A percentile compares a stretch with the other conserved stretches of the same genome.
Evolutionary conservation across 2,797 vertebrate genomes (phyloP).

Genomic region (Artibeus lituratus): DNA sequence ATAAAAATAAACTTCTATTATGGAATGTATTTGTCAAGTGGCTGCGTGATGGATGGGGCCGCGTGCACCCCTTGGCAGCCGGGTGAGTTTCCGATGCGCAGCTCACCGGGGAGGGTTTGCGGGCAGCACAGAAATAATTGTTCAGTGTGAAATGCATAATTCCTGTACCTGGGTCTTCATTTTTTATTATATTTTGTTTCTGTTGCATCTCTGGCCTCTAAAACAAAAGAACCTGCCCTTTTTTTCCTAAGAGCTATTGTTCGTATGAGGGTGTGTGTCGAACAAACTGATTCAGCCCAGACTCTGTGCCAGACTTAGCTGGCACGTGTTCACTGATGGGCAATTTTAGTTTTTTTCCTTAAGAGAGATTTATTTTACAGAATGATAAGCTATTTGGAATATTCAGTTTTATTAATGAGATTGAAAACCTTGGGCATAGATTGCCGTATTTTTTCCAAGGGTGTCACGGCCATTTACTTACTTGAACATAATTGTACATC

Average conservation of each 20-base stretch:
- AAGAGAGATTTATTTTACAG: neutral
- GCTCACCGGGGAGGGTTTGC: conserved; percentile 97
- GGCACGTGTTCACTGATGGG: conserved; percentile 56
- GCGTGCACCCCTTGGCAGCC: conserved; percentile 99
- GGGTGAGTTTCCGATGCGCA: conserved; percentile 96
- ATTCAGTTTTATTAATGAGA: neutral
- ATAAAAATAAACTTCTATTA: conserved; percentile 99
- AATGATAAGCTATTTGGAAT: neutral
- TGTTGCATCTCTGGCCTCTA: conserved; percentile 80
- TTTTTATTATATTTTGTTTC: conserved; percentile 91
- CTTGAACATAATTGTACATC: neutral
- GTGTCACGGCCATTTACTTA: neutral
- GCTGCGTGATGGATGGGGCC: conserved; percentile 99
- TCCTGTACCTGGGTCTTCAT: conserved; percentile 93
- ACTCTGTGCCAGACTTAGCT: conserved; percentile 50
- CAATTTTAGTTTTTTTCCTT: conserved; percentile 44
- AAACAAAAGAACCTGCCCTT: conserved; percentile 82
- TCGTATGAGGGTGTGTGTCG: conserved; percentile 51
- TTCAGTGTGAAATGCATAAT: conserved; percentile 95
- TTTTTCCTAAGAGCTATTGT: conserved; percentile 62
- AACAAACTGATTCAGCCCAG: conserved; percentile 62
- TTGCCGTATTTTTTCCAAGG: neutral
- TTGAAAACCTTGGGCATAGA: neutral
- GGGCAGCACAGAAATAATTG: conserved; percentile 94
- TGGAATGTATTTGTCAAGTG: conserved; percentile 99